These are phyloP conservation scores for Eristalis pertinax DNA, from an alignment of 2,888 invertebrate species.

Conservation along the genomic window DNA sequence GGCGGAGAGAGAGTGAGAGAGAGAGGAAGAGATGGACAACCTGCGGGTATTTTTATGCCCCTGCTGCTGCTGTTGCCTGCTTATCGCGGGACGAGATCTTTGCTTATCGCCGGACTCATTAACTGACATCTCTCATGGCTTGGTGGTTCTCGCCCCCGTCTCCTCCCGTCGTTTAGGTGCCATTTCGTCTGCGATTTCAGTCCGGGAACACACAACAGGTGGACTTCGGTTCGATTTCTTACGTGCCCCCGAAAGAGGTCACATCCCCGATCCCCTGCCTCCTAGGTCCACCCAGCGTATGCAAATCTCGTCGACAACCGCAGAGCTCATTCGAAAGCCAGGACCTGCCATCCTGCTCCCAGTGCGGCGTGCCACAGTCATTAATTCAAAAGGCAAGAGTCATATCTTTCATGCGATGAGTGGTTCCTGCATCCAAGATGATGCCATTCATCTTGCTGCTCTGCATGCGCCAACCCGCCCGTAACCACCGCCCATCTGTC, in stretches of 20 bases:
- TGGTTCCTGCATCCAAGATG: conserved; percentile 68
- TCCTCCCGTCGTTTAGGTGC: conserved; percentile 34
- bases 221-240: background rate
- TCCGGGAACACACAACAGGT: conserved; percentile 46
- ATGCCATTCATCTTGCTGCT: conserved; percentile 62
- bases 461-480: conserved; percentile 33
- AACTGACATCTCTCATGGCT: conserved; percentile 60
- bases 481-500: conserved; percentile 40
- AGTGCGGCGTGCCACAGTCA: conserved; percentile 63
- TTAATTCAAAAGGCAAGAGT: conserved; percentile 68
- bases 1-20: background rate
- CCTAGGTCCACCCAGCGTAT: background rate
- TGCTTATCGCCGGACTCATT: conserved; percentile 66
- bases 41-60: conserved; percentile 50
- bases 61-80: conserved; percentile 44
- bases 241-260: background rate
- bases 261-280: background rate
- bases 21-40: conserved; percentile 6
- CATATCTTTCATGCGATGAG: conserved; percentile 70
- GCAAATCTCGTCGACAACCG: background rate
- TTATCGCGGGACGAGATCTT: conserved; percentile 60
- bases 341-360: background rate
- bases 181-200: conserved; percentile 60
- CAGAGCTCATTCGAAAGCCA: background rate
- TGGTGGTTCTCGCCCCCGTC: conserved; percentile 14